Evolutionary conservation across 2,888 invertebrate species (phyloP).

Genomic region (Leptopterna dolabrata): DNA sequence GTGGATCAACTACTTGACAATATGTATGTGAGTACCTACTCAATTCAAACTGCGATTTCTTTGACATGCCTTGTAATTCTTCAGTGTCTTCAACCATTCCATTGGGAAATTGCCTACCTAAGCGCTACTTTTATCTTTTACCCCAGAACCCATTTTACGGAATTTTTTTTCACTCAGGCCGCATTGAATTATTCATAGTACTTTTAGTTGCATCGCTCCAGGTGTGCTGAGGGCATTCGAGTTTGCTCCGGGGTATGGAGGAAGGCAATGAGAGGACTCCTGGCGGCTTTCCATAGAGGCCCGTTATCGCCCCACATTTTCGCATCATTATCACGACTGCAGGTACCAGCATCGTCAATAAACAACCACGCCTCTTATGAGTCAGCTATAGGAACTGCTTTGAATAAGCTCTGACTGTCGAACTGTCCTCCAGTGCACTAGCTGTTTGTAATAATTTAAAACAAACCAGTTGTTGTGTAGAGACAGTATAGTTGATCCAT

Average conservation of each 20-base stretch:
- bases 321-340: conserved; percentile 5
- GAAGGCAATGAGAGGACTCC: background rate
- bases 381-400: background rate
- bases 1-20: too few species aligned
- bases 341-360: background rate
- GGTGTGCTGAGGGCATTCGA: background rate
- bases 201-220: background rate
- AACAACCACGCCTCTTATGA: background rate
- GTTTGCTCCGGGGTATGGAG: background rate
- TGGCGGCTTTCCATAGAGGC: background rate
- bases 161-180: background rate
- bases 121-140: background rate
- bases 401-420: too few species aligned
- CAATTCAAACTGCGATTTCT: too few species aligned
- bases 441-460: too few species aligned
- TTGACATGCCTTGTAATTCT: too few species aligned
- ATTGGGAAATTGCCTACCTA: too few species aligned
- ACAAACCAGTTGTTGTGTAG: too few species aligned
- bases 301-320: conserved; percentile 3
- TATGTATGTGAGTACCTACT: too few species aligned
- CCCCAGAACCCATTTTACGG: background rate
- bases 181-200: background rate
- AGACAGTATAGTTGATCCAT: too few species aligned
- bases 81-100: too few species aligned
- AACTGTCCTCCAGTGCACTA: too few species aligned